Conservation (phyloP, 2,797 vertebrate species). For the Mionectes olivaceus region DNA sequence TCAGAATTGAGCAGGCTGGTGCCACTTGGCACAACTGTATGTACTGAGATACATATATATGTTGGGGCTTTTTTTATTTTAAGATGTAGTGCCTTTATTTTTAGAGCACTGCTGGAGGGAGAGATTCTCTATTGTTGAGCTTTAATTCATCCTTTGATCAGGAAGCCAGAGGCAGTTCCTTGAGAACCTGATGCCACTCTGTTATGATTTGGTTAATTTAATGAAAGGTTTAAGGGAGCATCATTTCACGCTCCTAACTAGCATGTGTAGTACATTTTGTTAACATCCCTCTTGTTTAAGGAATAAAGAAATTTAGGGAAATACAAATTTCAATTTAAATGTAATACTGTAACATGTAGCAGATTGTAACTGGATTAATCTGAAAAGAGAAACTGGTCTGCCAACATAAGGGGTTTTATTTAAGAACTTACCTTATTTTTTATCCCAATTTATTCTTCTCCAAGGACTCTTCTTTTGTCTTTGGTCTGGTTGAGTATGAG, state of each 20-base stretch:
- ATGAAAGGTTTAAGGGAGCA: conserved; percentile 6
- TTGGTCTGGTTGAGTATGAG: not conserved
- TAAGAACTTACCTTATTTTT: not conserved
- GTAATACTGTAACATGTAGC: not conserved
- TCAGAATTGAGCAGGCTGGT: not conserved
- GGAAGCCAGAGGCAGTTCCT: conserved; percentile 49
- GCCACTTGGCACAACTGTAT: too few relatives aligned
- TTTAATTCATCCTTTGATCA: conserved; percentile 37
- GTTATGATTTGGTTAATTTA: conserved; percentile 23
- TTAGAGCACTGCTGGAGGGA: not conserved
- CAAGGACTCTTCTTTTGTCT: not conserved
- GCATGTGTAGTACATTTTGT: not conserved
- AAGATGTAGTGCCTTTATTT: not conserved
- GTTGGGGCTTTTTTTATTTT: not conserved
- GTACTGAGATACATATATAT: not conserved
- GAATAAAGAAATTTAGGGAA: not conserved
- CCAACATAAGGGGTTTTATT: not conserved
- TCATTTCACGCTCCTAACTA: not conserved
- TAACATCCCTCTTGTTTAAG: not conserved
- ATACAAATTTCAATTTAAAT: not conserved
- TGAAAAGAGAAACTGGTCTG: conserved; percentile 29
- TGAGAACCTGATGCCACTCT: conserved; percentile 24
- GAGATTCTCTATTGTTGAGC: not conserved
- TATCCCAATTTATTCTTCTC: conserved; percentile 8
- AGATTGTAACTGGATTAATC: not conserved